These are phyloP conservation scores for Siderastrea siderea DNA, from an alignment of 92 coral and sea anemone genomes.

Conservation along the genomic window DNA sequence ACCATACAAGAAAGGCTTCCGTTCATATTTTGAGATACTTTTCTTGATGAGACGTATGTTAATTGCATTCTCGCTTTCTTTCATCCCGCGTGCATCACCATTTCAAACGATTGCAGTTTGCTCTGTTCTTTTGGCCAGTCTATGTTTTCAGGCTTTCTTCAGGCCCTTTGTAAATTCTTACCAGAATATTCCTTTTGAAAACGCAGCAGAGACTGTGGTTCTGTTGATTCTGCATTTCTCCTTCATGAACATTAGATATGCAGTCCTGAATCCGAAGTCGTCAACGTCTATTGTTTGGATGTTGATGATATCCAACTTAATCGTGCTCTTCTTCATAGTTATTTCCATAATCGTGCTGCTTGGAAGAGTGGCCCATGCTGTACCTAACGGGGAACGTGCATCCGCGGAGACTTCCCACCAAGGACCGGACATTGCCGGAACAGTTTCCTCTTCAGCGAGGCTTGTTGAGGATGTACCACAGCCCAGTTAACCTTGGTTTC, in stretches of 20 bases:
- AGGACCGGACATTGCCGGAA: too few relatives aligned
- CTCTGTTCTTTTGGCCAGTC: constrained; percentile 35
- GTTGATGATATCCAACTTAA: constrained; percentile 29
- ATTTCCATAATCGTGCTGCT: constrained; percentile 20
- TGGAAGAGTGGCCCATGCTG: not conserved
- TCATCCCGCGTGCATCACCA: constrained; percentile 64
- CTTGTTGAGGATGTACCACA: too few relatives aligned
- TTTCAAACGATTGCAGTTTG: constrained; percentile 74
- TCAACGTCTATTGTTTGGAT: constrained; percentile 47
- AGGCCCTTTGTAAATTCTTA: constrained; percentile 53
- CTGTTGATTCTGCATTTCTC: constrained; percentile 67
- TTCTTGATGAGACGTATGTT: constrained; percentile 71
- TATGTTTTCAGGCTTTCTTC: constrained; percentile 57
- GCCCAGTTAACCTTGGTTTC: too few relatives aligned
- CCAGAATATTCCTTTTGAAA: constrained; percentile 42
- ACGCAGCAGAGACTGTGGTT: constrained; percentile 50
- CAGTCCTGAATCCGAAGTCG: constrained; percentile 26
- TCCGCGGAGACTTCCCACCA: too few relatives aligned
- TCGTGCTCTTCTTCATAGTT: constrained; percentile 19
- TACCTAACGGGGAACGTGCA: too few relatives aligned
- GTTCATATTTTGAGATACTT: constrained; percentile 66
- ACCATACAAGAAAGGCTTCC: constrained; percentile 55
- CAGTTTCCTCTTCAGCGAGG: too few relatives aligned
- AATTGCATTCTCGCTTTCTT: constrained; percentile 71
- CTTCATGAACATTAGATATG: constrained; percentile 59